Conservation (phyloP, 2,888 invertebrate genomes). For the Calephelis perditalis region DNA sequence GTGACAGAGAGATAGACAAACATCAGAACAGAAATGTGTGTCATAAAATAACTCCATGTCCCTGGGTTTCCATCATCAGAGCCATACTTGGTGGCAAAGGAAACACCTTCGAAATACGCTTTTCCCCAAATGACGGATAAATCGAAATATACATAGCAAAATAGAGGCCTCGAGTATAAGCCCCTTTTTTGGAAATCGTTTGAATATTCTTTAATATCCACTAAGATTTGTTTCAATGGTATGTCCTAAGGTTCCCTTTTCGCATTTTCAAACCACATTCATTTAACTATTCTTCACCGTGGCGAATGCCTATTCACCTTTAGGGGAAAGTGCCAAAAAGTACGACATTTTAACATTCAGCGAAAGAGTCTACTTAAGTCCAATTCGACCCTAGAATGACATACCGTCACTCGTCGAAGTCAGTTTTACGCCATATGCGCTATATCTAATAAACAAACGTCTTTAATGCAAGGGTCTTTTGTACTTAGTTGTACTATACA, state of each 20-base stretch:
- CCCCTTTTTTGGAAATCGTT: no score
- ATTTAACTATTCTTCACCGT: not conserved
- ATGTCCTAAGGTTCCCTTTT: not conserved
- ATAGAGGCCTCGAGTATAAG: no score
- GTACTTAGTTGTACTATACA: conserved; percentile 45
- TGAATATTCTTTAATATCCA: no score
- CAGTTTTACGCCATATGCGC: conserved; percentile 75
- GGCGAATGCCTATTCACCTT: not conserved
- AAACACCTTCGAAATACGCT: no score
- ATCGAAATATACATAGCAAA: no score
- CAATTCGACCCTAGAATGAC: conserved; percentile 69
- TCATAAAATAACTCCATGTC: no score
- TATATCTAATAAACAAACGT: conserved; percentile 42
- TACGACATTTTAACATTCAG: conserved; percentile 1
- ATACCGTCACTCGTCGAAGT: conserved; percentile 69
- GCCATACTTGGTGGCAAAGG: no score
- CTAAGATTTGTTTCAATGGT: not conserved
- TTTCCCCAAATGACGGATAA: no score
- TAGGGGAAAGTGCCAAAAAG: conserved; percentile 2
- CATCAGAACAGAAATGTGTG: no score
- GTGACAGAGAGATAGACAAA: no score
- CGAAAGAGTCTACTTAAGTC: conserved; percentile 38
- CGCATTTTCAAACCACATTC: not conserved
- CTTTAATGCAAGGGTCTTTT: conserved; percentile 36
- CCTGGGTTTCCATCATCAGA: no score